Percentiles rank a stretch among this genome's conserved stretches.
phyloP scores from a whole-genome alignment of 1,140 invertebrate species.

The Tetranychus cinnabarinus region DNA sequence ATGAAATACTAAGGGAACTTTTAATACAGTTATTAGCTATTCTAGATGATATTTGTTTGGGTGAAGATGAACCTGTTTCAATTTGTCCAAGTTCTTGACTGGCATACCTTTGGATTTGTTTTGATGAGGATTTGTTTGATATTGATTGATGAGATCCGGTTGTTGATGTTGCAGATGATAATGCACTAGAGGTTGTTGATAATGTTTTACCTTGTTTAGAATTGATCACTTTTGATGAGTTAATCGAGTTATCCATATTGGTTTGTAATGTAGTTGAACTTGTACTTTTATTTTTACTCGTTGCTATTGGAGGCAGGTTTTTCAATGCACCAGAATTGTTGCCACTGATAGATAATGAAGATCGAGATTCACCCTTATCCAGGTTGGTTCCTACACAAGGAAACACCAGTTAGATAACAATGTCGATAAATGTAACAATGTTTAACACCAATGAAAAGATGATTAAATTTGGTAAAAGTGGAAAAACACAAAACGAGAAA shows the following conservation, averaged over 20 bases:
- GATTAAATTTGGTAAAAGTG: neutral
- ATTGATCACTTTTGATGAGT: neutral
- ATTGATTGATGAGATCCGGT: neutral
- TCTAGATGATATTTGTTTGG: too few relatives aligned
- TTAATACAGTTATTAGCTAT: too few relatives aligned
- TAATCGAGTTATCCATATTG: too few relatives aligned
- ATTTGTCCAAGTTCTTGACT: neutral
- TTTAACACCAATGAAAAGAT: neutral
- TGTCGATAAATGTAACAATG: neutral
- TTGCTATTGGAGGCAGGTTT: neutral
- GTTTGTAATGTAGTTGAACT: too few relatives aligned
- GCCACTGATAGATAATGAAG: neutral
- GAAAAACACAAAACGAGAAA: neutral
- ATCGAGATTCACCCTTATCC: neutral
- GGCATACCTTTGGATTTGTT: too few relatives aligned
- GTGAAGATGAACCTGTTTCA: neutral
- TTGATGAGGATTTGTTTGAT: neutral
- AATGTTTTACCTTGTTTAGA: neutral
- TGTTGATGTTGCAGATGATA: neutral
- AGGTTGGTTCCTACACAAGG: neutral
- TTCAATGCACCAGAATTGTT: neutral
- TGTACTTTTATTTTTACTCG: neutral
- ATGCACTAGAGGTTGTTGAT: neutral
- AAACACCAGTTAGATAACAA: neutral
- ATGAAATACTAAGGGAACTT: too few relatives aligned